These are phyloP conservation scores for Sepiola atlantica DNA, from an alignment of 2,888 invertebrate genomes.

Conservation along the genomic window DNA sequence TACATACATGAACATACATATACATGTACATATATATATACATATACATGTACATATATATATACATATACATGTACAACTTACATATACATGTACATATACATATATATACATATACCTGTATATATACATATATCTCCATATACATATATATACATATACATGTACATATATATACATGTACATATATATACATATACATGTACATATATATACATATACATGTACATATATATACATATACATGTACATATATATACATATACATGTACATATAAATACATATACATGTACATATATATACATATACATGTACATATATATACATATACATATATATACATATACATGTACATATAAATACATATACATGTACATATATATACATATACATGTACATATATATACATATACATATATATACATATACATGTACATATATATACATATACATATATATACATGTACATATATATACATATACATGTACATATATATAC, in stretches of 20 bases:
- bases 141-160: not conserved
- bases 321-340: not conserved
- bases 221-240: not conserved
- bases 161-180: not conserved
- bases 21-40: too few species aligned
- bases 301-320: not conserved
- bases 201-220: not conserved
- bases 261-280: not conserved
- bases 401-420: too few species aligned
- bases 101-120: not conserved
- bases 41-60: too few species aligned
- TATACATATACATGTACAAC: not conserved
- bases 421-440: too few species aligned
- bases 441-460: too few species aligned
- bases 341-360: not conserved
- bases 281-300: constrained; percentile 3
- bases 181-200: not conserved
- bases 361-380: not conserved
- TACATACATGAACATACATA: too few species aligned
- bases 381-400: too few species aligned
- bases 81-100: not conserved
- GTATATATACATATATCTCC: not conserved
- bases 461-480: too few species aligned
- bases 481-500: too few species aligned
- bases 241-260: not conserved